These are phyloP conservation scores for Panthera leo DNA, from an alignment of 2,113 vertebrate genomes.

Conservation along the genomic window DNA sequence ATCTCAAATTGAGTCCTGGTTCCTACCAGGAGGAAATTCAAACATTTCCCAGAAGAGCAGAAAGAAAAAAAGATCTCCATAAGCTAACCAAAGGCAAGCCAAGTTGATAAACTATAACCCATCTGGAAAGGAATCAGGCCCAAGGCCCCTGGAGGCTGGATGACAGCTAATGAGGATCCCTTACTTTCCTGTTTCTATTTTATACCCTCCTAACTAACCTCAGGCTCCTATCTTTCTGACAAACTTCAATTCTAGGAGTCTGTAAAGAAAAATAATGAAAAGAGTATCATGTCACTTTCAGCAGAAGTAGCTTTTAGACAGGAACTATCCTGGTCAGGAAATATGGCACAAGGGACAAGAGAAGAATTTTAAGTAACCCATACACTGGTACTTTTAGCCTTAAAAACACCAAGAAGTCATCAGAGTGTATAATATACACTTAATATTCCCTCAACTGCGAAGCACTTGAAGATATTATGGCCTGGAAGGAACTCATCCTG, in stretches of 20 bases:
- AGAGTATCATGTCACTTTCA: not conserved
- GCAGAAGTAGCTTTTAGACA: not conserved
- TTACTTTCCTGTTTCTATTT: not conserved
- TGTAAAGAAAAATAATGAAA: not conserved
- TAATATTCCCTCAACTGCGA: not conserved
- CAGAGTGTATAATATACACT: not conserved
- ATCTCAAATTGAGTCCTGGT: conserved; percentile 40
- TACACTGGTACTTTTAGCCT: not conserved
- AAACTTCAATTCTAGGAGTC: not conserved
- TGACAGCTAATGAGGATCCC: not conserved
- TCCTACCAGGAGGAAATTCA: conserved; percentile 5
- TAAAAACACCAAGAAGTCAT: not conserved
- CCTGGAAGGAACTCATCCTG: not conserved
- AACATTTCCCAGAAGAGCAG: conserved; percentile 17
- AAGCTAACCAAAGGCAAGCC: conserved; percentile 10
- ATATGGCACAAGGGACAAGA: not conserved
- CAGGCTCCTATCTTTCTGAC: not conserved
- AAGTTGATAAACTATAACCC: not conserved
- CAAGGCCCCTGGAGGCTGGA: not conserved
- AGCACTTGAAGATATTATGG: not conserved
- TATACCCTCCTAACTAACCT: not conserved
- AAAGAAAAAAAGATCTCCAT: conserved; percentile 6
- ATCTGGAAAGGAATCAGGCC: not conserved
- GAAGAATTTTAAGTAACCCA: not conserved
- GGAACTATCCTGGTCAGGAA: not conserved